Evolutionary conservation across 2,888 invertebrate genomes (phyloP).

Genomic region (Siphlonurus alternatus): DNA sequence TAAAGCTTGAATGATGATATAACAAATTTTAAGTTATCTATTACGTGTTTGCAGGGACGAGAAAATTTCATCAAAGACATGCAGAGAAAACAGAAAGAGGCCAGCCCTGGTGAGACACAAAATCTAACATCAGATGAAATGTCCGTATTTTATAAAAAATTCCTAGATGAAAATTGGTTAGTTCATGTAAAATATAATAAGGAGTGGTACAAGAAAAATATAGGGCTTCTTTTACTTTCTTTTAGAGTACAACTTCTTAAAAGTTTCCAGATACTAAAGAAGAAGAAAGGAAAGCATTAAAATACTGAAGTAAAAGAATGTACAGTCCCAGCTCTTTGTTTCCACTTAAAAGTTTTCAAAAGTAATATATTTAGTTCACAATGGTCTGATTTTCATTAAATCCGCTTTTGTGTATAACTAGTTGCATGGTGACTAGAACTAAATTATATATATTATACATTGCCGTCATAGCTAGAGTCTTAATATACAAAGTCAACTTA

Average conservation of each 20-base stretch:
- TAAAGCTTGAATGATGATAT: neutral
- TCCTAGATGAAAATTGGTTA: slow-evolving; percentile 66
- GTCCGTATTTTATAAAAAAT: slow-evolving; percentile 75
- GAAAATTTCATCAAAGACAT: slow-evolving; percentile 23
- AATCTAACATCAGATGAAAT: slow-evolving; percentile 61
- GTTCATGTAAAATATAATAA: slow-evolving; percentile 59
- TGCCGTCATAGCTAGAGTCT: too few relatives aligned
- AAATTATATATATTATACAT: too few relatives aligned
- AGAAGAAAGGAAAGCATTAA: too few relatives aligned
- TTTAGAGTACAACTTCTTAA: slow-evolving; percentile 31
- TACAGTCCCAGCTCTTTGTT: too few relatives aligned
- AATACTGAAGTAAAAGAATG: too few relatives aligned
- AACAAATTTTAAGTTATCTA: neutral
- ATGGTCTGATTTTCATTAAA: too few relatives aligned
- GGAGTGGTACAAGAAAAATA: slow-evolving; percentile 69
- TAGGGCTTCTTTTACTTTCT: slow-evolving; percentile 39
- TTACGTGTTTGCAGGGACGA: too few relatives aligned
- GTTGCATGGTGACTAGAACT: neutral
- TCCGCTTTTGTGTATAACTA: neutral
- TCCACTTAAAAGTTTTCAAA: too few relatives aligned
- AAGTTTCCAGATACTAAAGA: neutral
- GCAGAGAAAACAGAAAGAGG: too few relatives aligned
- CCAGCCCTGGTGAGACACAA: slow-evolving; percentile 24
- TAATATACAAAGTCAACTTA: too few relatives aligned
- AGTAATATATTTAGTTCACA: too few relatives aligned